Conservation (phyloP, 2,797 vertebrate species). For the Myripristis jacobus region DNA sequence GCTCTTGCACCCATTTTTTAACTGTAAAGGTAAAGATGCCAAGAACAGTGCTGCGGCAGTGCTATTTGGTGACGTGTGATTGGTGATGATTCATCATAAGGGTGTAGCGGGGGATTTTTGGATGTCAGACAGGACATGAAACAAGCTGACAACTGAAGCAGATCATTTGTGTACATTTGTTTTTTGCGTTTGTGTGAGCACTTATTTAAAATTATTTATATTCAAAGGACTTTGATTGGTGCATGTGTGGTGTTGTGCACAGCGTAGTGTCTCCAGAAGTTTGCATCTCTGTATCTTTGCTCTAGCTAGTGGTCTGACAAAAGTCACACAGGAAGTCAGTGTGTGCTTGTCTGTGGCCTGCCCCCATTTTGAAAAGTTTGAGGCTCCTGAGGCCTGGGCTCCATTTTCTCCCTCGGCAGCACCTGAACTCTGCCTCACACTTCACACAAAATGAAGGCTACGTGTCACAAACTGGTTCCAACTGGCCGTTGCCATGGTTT, state of each 20-base stretch:
- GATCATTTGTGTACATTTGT: constrained; percentile 12
- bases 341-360: constrained; percentile 61
- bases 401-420: constrained; percentile 86
- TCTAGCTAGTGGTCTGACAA: constrained; percentile 72
- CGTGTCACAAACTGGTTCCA: constrained; percentile 91
- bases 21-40: constrained; percentile 11
- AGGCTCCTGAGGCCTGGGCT: constrained; percentile 77
- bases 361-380: constrained; percentile 78
- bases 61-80: background rate
- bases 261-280: constrained; percentile 41
- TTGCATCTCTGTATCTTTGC: constrained; percentile 54
- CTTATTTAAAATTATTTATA: constrained; percentile 28
- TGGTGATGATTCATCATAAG: constrained; percentile 19
- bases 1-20: constrained; percentile 5
- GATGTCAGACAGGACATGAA: background rate
- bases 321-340: constrained; percentile 76
- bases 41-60: background rate
- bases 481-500: constrained; percentile 94
- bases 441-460: constrained; percentile 91
- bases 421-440: constrained; percentile 89
- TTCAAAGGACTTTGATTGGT: constrained; percentile 7
- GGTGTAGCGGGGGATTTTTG: background rate
- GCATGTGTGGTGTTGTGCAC: background rate
- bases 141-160: constrained; percentile 1
- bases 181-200: background rate